These are phyloP conservation scores for Phallusia fumigata DNA, from an alignment of 23 tunicate species.

Conservation along the genomic window DNA sequence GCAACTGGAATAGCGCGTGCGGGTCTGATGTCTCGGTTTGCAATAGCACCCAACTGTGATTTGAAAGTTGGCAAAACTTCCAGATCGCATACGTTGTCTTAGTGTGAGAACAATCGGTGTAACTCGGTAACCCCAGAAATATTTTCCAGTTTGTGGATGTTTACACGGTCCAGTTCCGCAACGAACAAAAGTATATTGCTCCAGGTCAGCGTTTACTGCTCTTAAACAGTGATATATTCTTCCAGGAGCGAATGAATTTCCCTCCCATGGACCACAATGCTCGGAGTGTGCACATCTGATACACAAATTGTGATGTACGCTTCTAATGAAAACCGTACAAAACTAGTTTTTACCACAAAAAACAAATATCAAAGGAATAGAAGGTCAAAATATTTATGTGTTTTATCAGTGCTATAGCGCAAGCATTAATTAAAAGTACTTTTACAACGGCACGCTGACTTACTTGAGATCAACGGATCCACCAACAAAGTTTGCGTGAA, in stretches of 20 bases:
- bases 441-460: too few relatives aligned
- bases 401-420: too few relatives aligned
- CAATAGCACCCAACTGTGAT: conserved; percentile 10
- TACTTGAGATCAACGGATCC: too few relatives aligned
- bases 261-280: conserved; percentile 7
- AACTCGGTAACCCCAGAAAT: background rate
- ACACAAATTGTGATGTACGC: background rate
- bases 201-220: background rate
- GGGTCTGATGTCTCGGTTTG: background rate
- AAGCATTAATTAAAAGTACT: too few relatives aligned
- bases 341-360: too few relatives aligned
- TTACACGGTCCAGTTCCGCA: background rate
- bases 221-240: background rate
- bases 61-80: background rate
- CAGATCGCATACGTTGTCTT: background rate
- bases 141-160: background rate
- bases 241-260: conserved; percentile 3
- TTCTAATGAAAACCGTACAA: too few relatives aligned
- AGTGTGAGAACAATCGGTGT: background rate
- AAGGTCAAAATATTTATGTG: too few relatives aligned
- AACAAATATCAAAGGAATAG: too few relatives aligned
- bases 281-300: background rate
- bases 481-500: too few relatives aligned
- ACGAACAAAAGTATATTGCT: background rate
- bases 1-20: background rate